phyloP scores from a whole-genome alignment of 2,113 vertebrate genomes.

The Upupa epops region DNA sequence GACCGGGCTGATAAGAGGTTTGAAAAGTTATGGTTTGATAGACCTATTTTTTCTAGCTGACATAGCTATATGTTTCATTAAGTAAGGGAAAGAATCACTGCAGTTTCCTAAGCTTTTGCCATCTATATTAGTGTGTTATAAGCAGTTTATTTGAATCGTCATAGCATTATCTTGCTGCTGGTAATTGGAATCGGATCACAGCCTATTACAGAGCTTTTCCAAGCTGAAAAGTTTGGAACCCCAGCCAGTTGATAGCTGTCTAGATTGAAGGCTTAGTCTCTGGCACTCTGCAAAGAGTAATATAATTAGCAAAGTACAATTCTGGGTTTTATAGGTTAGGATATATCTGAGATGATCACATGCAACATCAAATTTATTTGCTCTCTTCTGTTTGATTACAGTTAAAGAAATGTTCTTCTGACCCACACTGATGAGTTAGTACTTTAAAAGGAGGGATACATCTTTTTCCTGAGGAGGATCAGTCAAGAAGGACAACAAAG shows the following conservation, averaged over 20 bases:
- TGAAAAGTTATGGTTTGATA: slow-evolving; percentile 14
- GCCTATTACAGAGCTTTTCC: background rate
- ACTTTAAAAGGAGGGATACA: accelerated
- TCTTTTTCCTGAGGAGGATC: background rate
- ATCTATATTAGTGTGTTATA: background rate
- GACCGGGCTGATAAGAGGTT: slow-evolving; percentile 16
- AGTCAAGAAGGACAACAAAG: accelerated
- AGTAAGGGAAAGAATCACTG: background rate
- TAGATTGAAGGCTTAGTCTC: background rate
- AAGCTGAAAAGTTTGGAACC: background rate
- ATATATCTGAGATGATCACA: background rate
- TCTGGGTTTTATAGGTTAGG: background rate
- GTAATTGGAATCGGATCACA: slow-evolving; percentile 3
- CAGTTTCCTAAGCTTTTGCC: background rate
- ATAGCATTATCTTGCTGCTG: background rate
- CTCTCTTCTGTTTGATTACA: background rate
- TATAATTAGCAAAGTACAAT: background rate
- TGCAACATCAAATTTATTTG: background rate
- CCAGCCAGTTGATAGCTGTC: background rate
- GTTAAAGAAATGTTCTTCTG: background rate
- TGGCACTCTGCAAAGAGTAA: background rate
- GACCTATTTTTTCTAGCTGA: slow-evolving; percentile 22
- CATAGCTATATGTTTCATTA: slow-evolving; percentile 6
- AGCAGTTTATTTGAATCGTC: background rate
- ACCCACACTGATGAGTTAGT: background rate